These are phyloP conservation scores for Pantherophis guttatus DNA, from an alignment of 2,113 vertebrate genomes.

Conservation along the genomic window DNA sequence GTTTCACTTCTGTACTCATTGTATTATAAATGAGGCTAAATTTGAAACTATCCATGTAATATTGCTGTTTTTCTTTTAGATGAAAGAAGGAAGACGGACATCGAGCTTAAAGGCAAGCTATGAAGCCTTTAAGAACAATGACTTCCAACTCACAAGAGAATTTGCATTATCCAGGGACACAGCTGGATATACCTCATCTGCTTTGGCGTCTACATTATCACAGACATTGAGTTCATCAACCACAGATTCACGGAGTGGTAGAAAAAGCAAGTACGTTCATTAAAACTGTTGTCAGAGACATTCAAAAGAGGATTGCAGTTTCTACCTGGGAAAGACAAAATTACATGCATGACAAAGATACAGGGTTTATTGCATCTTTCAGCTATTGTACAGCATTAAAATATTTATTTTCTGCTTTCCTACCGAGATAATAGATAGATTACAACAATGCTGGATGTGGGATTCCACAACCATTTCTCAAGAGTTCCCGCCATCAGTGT, in stretches of 20 bases:
- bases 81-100: constrained; percentile 96
- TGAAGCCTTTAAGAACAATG: constrained; percentile 98
- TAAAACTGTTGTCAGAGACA: background rate
- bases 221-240: constrained; percentile 84
- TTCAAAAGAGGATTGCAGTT: background rate
- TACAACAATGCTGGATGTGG: background rate
- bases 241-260: constrained; percentile 87
- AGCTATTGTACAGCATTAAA: background rate
- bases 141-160: constrained; percentile 91
- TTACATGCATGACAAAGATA: background rate
- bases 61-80: constrained; percentile 70
- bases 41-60: background rate
- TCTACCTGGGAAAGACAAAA: background rate
- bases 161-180: constrained; percentile 87
- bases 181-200: constrained; percentile 85
- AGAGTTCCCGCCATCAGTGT: background rate
- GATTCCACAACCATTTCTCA: background rate
- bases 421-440: background rate
- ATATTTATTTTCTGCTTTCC: background rate
- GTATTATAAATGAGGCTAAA: background rate
- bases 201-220: constrained; percentile 92
- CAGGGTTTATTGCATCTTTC: background rate
- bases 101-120: constrained; percentile 97
- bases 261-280: constrained; percentile 92
- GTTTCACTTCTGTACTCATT: background rate